A percentile compares a stretch with the other conserved stretches of the same genome.
phyloP scores from a whole-genome alignment of 2,113 vertebrate genomes.

The Gallinago paraguaiae region DNA sequence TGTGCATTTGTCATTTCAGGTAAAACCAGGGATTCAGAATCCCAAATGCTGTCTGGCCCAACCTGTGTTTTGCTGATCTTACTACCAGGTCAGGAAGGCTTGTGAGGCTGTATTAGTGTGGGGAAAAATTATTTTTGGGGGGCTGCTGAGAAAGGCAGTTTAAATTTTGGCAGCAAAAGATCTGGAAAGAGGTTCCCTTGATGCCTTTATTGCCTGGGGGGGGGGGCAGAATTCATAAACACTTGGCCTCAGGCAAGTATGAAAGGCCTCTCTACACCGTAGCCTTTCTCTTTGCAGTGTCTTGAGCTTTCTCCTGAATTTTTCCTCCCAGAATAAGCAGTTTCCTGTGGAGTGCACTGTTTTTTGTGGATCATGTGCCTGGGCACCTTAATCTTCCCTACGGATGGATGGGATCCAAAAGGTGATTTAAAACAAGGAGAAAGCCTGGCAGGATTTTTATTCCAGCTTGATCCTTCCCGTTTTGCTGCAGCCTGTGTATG shows the following conservation, averaged over 20 bases:
- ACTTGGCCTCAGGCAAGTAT: background rate
- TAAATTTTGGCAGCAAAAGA: background rate
- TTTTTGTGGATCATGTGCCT: background rate
- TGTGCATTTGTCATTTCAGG: background rate
- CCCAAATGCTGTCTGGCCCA: background rate
- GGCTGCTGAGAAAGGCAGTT: background rate
- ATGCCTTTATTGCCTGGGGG: background rate
- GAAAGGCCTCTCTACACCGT: background rate
- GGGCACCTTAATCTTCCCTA: background rate
- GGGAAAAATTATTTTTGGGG: background rate
- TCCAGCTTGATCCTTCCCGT: background rate
- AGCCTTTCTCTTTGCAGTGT: background rate
- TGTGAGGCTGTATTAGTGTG: background rate
- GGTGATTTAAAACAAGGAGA: background rate
- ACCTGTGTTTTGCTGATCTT: background rate
- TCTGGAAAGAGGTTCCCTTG: background rate
- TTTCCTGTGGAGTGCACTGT: background rate
- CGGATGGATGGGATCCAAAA: background rate
- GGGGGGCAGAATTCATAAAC: background rate
- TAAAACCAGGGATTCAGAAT: background rate
- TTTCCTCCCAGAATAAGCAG: background rate
- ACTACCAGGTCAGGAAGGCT: background rate
- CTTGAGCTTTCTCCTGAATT: background rate
- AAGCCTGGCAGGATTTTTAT: background rate
- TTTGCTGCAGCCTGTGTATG: background rate